Conservation (phyloP, 2,888 invertebrate species). For the Auanema sp. region DNA sequence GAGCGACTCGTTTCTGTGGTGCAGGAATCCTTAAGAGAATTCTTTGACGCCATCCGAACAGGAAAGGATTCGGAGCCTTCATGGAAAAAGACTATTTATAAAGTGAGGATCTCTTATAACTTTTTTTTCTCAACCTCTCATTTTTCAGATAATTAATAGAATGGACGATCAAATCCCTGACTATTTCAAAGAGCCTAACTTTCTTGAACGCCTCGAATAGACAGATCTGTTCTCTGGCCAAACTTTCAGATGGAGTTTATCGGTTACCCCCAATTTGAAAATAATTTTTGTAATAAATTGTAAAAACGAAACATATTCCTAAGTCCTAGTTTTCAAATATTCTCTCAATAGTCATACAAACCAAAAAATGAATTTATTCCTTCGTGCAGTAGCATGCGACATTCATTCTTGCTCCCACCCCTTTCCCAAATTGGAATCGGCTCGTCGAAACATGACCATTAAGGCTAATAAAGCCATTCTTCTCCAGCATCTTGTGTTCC, state of each 20-base stretch:
- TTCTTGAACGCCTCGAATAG: constrained; percentile 94
- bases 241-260: neutral
- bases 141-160: constrained; percentile 81
- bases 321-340: neutral
- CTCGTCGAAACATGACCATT: no score
- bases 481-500: no score
- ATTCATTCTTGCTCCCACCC: no score
- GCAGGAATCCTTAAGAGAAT: constrained; percentile 95
- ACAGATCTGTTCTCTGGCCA: neutral
- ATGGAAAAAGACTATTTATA: constrained; percentile 99
- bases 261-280: neutral
- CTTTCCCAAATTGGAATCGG: no score
- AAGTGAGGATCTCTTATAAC: constrained; percentile 66
- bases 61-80: constrained; percentile 97
- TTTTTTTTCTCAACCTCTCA: constrained; percentile 1
- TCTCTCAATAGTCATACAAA: neutral
- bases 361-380: neutral
- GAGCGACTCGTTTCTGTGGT: constrained; percentile 94
- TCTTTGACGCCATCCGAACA: constrained; percentile 94
- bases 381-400: neutral
- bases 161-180: constrained; percentile 98
- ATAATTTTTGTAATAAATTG: neutral
- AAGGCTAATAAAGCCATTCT: no score
- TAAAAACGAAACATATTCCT: neutral
- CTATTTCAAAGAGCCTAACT: constrained; percentile 98